Conservation (phyloP, 92 coral and sea anemone species). For the Plumapathes pennacea region DNA sequence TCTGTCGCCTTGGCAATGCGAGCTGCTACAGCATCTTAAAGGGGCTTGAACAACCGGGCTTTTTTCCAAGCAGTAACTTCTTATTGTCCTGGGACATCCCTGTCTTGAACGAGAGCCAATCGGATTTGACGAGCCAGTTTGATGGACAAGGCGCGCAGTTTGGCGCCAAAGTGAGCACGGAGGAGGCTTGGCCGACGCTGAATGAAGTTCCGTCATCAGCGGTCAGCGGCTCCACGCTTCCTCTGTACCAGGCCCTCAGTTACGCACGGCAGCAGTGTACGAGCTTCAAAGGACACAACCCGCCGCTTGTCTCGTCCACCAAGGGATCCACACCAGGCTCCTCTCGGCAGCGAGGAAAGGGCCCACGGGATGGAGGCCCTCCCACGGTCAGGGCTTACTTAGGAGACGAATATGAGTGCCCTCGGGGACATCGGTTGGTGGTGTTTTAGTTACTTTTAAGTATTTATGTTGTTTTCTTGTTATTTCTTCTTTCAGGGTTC, state of each 20-base stretch:
- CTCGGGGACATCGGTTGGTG: slow-evolving; percentile 95
- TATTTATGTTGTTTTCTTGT: too few species aligned
- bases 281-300: slow-evolving; percentile 56
- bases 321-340: slow-evolving; percentile 63
- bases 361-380: slow-evolving; percentile 70
- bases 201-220: slow-evolving; percentile 88
- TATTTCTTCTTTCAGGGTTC: too few species aligned
- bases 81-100: slow-evolving; percentile 98
- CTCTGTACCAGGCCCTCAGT: slow-evolving; percentile 92
- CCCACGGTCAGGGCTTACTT: slow-evolving; percentile 89
- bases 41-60: slow-evolving; percentile 95
- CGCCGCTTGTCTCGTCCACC: slow-evolving; percentile 63
- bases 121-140: slow-evolving; percentile 84
- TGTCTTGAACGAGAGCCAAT: slow-evolving; percentile 74
- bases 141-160: slow-evolving; percentile 89
- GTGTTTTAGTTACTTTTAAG: background rate
- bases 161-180: slow-evolving; percentile 73
- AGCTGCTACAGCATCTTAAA: slow-evolving; percentile 82
- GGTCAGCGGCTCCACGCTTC: slow-evolving; percentile 70
- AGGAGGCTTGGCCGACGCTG: slow-evolving; percentile 99
- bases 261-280: slow-evolving; percentile 86
- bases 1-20: slow-evolving; percentile 88
- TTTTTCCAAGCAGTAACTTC: slow-evolving; percentile 96
- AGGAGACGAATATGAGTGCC: slow-evolving; percentile 97
- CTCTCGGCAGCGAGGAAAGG: slow-evolving; percentile 76